These are phyloP conservation scores for Cerastis rubricosa DNA, from an alignment of 2,888 invertebrate genomes.

Conservation along the genomic window DNA sequence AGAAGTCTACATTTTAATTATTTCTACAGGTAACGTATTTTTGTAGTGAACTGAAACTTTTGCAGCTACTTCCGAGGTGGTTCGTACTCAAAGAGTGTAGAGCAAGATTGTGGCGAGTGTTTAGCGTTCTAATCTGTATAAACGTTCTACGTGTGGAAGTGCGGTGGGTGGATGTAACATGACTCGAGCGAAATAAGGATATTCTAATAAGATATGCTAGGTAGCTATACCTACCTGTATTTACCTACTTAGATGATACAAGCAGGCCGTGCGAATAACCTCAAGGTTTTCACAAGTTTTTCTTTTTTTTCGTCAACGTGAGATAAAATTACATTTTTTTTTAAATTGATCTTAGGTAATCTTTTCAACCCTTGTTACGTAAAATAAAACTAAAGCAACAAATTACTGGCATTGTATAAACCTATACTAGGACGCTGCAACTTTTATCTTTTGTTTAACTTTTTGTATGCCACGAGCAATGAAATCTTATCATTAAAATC, in stretches of 20 bases:
- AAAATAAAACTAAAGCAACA: too few relatives aligned
- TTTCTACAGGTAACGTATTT: neutral
- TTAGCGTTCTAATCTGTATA: slow-evolving; percentile 36
- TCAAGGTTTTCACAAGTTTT: too few relatives aligned
- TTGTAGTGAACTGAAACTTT: neutral
- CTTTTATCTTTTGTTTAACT: neutral
- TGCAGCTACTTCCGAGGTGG: neutral
- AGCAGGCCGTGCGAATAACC: neutral
- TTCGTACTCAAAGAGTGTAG: neutral
- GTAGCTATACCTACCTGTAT: neutral
- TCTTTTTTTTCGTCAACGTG: too few relatives aligned
- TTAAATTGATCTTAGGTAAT: too few relatives aligned
- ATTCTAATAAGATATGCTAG: slow-evolving; percentile 5
- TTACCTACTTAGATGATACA: neutral
- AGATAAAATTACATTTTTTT: too few relatives aligned
- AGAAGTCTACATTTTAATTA: neutral
- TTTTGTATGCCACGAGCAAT: neutral
- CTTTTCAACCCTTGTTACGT: too few relatives aligned
- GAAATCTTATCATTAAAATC: neutral
- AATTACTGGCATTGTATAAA: too few relatives aligned
- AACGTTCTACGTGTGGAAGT: neutral
- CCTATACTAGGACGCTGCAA: too few relatives aligned
- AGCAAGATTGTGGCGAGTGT: slow-evolving; percentile 17
- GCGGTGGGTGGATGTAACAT: neutral
- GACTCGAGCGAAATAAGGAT: neutral